A percentile compares a stretch with the other conserved stretches of the same genome.
These are phyloP conservation scores for Microvelia longipes DNA, from an alignment of 1,140 invertebrate species.

Conservation along the genomic window DNA sequence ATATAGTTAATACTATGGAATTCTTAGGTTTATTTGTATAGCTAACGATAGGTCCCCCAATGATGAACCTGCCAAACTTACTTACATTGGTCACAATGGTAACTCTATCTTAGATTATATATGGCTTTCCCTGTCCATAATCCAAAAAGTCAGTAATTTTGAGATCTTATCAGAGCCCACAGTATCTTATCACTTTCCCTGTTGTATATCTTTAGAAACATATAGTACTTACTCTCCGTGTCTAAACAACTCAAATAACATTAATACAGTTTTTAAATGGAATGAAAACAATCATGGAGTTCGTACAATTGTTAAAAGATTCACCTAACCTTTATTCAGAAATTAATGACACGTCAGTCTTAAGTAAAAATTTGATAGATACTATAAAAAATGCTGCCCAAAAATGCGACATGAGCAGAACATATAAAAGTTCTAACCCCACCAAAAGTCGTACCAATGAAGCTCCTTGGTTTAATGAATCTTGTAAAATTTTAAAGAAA, in stretches of 20 bases:
- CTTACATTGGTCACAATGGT: neutral
- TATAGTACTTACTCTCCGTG: neutral
- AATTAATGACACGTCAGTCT: too few relatives aligned
- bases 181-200: neutral
- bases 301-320: too few relatives aligned
- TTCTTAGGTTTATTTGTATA: neutral
- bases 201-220: neutral
- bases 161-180: neutral
- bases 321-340: too few relatives aligned
- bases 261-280: too few relatives aligned
- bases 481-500: neutral
- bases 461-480: neutral
- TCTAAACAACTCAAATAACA: too few relatives aligned
- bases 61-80: neutral
- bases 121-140: neutral
- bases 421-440: neutral
- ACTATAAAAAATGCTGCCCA: neutral
- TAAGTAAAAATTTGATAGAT: too few relatives aligned
- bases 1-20: neutral
- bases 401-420: neutral
- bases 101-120: neutral
- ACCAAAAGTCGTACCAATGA: neutral
- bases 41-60: neutral
- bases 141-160: neutral
- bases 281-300: too few relatives aligned